Percentiles rank a stretch among this genome's conserved stretches.
Evolutionary conservation across 2,888 invertebrate genomes (phyloP).

Genomic region (Lasioglossum vierecki): DNA sequence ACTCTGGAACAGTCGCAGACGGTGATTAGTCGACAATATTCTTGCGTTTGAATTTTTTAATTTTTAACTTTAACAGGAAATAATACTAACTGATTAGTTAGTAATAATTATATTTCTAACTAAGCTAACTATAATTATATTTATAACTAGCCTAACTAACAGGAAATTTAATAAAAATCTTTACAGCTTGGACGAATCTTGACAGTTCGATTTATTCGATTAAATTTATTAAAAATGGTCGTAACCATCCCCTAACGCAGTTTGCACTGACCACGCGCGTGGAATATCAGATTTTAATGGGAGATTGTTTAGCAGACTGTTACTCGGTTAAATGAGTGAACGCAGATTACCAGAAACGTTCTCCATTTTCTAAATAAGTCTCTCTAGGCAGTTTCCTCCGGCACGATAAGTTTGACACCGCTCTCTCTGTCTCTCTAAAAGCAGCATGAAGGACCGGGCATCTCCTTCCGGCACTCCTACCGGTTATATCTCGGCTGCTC

Average conservation of each 20-base stretch:
- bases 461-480: constrained; percentile 78
- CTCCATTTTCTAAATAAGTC: constrained; percentile 75
- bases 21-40: background rate
- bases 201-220: no score
- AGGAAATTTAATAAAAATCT: no score
- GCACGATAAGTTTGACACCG: constrained; percentile 74
- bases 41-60: background rate
- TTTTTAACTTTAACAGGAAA: background rate
- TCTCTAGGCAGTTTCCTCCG: constrained; percentile 65
- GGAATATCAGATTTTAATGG: no score
- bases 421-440: constrained; percentile 51
- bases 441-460: constrained; percentile 68
- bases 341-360: constrained; percentile 63
- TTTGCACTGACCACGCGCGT: background rate
- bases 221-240: background rate
- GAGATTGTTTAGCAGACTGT: background rate
- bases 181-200: background rate
- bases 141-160: no score
- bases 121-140: no score
- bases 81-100: no score
- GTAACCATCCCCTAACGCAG: background rate
- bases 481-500: constrained; percentile 72
- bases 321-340: constrained; percentile 17
- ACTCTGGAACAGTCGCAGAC: background rate
- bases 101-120: no score